Percentiles rank a stretch among this genome's conserved stretches.
These are phyloP conservation scores for Tetanocera ferruginea DNA, from an alignment of 2,888 invertebrate genomes.

Conservation along the genomic window DNA sequence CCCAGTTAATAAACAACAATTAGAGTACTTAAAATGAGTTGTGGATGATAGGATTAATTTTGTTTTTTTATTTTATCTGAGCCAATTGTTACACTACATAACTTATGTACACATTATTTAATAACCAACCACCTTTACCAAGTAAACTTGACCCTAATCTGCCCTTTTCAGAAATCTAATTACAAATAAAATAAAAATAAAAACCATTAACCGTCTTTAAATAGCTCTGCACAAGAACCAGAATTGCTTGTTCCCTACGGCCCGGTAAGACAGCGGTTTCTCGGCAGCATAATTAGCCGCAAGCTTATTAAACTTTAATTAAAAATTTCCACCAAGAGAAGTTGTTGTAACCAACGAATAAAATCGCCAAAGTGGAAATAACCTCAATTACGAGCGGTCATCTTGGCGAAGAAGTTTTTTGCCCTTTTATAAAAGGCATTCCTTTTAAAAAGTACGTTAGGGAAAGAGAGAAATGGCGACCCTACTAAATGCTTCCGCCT, in stretches of 20 bases:
- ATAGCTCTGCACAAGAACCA: conserved; percentile 1
- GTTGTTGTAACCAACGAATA: conserved; percentile 25
- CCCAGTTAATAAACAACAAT: too few relatives aligned
- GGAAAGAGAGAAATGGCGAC: background rate
- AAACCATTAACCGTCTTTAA: background rate
- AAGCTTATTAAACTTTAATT: conserved; percentile 53
- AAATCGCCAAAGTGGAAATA: conserved; percentile 46
- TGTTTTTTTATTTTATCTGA: too few relatives aligned
- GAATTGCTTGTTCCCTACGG: background rate
- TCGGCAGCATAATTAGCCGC: conserved; percentile 46
- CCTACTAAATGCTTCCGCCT: background rate
- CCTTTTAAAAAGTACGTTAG: too few relatives aligned
- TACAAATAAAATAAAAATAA: conserved; percentile 2
- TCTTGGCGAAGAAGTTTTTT: background rate
- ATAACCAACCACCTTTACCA: background rate
- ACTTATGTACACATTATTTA: too few relatives aligned
- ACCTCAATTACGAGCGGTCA: conserved; percentile 40
- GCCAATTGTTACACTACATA: too few relatives aligned
- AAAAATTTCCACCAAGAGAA: conserved; percentile 42
- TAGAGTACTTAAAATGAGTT: too few relatives aligned
- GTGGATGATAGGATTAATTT: too few relatives aligned
- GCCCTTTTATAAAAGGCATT: background rate
- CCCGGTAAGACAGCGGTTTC: background rate
- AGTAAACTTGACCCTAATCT: background rate
- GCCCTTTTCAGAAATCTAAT: conserved; percentile 1